phyloP scores from a whole-genome alignment of 2,888 invertebrate genomes.

The Synanthedon vespiformis region DNA sequence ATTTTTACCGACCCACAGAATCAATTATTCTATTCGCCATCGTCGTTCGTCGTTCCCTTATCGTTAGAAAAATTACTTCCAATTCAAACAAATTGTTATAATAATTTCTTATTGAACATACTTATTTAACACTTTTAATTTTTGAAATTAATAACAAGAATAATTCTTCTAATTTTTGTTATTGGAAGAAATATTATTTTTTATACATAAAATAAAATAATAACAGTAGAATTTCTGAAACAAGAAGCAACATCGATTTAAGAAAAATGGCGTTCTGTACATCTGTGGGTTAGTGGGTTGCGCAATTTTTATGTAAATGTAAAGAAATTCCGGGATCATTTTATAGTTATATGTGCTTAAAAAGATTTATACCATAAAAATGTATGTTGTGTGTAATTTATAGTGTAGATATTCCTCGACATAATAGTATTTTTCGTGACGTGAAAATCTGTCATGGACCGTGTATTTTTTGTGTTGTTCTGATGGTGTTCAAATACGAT shows the following conservation, averaged over 20 bases:
- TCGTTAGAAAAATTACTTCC: too few species aligned
- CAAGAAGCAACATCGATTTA: constrained; percentile 29
- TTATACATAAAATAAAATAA: background rate
- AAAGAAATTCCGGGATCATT: constrained; percentile 45
- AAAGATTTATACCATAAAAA: constrained; percentile 31
- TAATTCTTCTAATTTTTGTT: too few species aligned
- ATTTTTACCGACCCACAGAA: too few species aligned
- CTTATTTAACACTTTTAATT: too few species aligned
- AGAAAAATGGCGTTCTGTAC: constrained; percentile 65
- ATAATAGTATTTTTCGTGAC: constrained; percentile 30
- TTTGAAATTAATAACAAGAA: too few species aligned
- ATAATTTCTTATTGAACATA: too few species aligned
- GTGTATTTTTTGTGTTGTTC: constrained; percentile 66
- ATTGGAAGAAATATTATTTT: background rate
- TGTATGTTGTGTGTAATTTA: constrained; percentile 33
- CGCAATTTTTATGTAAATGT: constrained; percentile 68
- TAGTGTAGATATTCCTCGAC: constrained; percentile 31
- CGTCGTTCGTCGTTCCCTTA: too few species aligned
- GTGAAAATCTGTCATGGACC: constrained; percentile 59
- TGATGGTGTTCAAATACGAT: constrained; percentile 59
- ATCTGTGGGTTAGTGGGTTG: constrained; percentile 69
- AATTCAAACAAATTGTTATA: too few species aligned
- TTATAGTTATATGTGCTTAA: constrained; percentile 36
- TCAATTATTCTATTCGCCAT: too few species aligned
- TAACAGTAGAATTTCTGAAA: background rate